Evolutionary conservation across 2,113 vertebrate species (phyloP).

Genomic region (Campylomormyrus tamandua): DNA sequence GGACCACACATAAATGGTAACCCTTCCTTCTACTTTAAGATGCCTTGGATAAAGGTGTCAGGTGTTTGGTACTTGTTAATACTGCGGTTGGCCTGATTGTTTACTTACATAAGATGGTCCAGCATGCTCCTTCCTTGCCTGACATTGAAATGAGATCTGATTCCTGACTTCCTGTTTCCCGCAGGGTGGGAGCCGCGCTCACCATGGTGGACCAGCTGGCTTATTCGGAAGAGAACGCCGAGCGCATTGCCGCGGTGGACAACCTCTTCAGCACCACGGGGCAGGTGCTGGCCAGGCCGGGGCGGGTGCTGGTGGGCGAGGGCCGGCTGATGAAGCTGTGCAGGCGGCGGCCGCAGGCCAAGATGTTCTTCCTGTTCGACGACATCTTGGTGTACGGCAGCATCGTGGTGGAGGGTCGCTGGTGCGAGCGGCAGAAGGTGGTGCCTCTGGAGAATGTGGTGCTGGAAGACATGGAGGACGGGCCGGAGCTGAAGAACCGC

Average conservation of each 20-base stretch:
- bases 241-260: slow-evolving; percentile 72
- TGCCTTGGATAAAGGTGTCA: neutral
- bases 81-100: neutral
- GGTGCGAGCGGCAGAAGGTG: slow-evolving; percentile 73
- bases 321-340: slow-evolving; percentile 79
- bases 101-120: neutral
- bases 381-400: slow-evolving; percentile 84
- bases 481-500: slow-evolving; percentile 69
- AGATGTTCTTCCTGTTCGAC: slow-evolving; percentile 84
- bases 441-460: slow-evolving; percentile 78
- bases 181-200: neutral
- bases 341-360: slow-evolving; percentile 70
- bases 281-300: slow-evolving; percentile 56
- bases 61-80: neutral
- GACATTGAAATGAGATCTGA: neutral
- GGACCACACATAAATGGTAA: neutral
- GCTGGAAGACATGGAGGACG: slow-evolving; percentile 57
- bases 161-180: neutral
- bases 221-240: slow-evolving; percentile 64
- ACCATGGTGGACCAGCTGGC: slow-evolving; percentile 60
- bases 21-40: neutral
- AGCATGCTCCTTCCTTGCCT: neutral
- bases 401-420: slow-evolving; percentile 66
- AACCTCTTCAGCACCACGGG: slow-evolving; percentile 66
- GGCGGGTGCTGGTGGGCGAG: slow-evolving; percentile 78